These are phyloP conservation scores for Enteromius anoplus DNA, from an alignment of 2,797 vertebrate species.

Conservation along the genomic window DNA sequence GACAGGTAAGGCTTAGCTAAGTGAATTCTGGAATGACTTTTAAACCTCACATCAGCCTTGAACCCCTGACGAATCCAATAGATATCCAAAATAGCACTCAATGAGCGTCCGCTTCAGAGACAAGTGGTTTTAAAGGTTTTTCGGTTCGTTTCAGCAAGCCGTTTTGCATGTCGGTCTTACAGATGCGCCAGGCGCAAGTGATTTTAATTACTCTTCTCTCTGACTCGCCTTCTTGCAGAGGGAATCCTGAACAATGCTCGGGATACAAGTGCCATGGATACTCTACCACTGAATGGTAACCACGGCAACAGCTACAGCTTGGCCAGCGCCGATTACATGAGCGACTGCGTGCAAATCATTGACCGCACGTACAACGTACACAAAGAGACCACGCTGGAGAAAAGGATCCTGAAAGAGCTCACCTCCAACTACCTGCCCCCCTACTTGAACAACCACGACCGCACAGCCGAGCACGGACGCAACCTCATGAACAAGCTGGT, in stretches of 20 bases:
- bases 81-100: neutral
- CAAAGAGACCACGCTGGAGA: slow-evolving; percentile 95
- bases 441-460: slow-evolving; percentile 97
- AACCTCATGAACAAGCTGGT: slow-evolving; percentile 98
- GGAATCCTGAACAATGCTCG: slow-evolving; percentile 99
- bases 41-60: slow-evolving; percentile 16
- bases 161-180: slow-evolving; percentile 29
- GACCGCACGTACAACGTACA: slow-evolving; percentile 91
- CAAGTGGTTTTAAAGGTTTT: slow-evolving; percentile 4
- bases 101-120: slow-evolving; percentile 23
- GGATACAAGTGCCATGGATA: slow-evolving; percentile 99
- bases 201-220: slow-evolving; percentile 51
- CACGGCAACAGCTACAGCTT: slow-evolving; percentile 99
- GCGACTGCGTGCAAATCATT: slow-evolving; percentile 98
- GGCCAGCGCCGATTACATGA: slow-evolving; percentile 95
- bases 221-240: slow-evolving; percentile 90
- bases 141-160: slow-evolving; percentile 1
- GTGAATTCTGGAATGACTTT: slow-evolving; percentile 21
- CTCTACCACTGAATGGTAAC: slow-evolving; percentile 99
- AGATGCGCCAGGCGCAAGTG: neutral
- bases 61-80: slow-evolving; percentile 31
- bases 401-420: slow-evolving; percentile 99
- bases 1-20: slow-evolving; percentile 18
- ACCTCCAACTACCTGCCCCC: slow-evolving; percentile 97
- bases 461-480: slow-evolving; percentile 89